Evolutionary conservation across 2,113 vertebrate genomes (phyloP).

Genomic region (Tupaia tana): DNA sequence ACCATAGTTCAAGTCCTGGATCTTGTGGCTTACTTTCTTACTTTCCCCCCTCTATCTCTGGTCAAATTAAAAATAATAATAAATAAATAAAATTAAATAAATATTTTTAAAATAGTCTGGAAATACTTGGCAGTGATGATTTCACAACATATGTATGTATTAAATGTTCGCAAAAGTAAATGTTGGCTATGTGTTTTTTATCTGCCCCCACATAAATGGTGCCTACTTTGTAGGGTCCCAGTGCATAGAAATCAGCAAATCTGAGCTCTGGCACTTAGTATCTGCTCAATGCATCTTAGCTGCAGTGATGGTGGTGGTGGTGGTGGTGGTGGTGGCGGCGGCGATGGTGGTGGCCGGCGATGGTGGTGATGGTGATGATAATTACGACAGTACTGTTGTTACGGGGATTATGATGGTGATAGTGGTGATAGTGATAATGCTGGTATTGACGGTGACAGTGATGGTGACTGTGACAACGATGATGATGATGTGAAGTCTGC

Average conservation of each 20-base stretch:
- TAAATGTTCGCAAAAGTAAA: neutral
- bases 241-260: no score
- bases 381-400: no score
- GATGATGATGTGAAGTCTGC: neutral
- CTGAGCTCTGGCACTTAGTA: neutral
- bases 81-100: no score
- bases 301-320: accelerated
- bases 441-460: neutral
- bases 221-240: accelerated
- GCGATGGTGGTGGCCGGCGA: neutral
- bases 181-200: no score
- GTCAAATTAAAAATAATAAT: no score
- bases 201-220: no score
- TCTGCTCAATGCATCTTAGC: neutral
- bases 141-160: neutral
- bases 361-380: no score
- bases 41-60: no score
- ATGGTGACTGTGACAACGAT: neutral
- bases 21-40: no score
- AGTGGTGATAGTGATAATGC: neutral
- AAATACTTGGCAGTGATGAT: no score
- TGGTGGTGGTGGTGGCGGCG: neutral
- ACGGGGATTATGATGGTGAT: neutral
- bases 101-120: no score
- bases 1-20: no score